Evolutionary conservation across 2,797 vertebrate genomes (phyloP), one percentile per base, ranked within the genome.

Genomic region (Echeneis naucrates): DNA sequence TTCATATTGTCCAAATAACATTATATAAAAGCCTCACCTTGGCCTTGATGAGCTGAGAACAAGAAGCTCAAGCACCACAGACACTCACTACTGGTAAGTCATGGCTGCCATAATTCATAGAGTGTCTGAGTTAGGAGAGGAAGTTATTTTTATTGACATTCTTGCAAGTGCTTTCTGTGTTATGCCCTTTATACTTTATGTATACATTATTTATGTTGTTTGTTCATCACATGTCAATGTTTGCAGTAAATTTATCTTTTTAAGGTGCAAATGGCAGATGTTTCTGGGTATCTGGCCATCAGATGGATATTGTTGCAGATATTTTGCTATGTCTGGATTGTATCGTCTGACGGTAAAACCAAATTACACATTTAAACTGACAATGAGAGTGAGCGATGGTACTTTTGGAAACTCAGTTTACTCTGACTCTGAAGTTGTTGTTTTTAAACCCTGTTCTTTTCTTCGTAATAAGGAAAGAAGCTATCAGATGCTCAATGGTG

Each of bases 271-370:
- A 86, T 88, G 86, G 35, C 68, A 19, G 50, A 42, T 58, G 38
- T 69, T 24, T 57, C 23, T 11, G 65, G 42, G 72, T 44, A 47
- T 69, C 26, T 64, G 12, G 8, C 11, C 52, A 61, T 68, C 45
- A 72, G 33, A 12, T n/a, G 27, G 54, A 77, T 9, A 10, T 23
- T 72, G 30, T 55, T 12, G 60, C n/a, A 81, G 40, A 59, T 82
- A 17, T 85, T 57, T 23, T 86, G 21, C 58, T 27, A 77, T 8
- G 45, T 72, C 16, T 82, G 76, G 75, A 76, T 75, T 62, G 60
- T 66, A 55, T 85, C 74, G 51, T 5, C 21, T 13, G 54, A 79
- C 89, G 87, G 87, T 92, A 87, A 61, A 40, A 45, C 11, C 13
- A 0, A 40, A 48, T 63, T 40, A 1, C 12, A 42, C 13, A 6